Evolutionary conservation across 2,888 invertebrate genomes (phyloP).

Genomic region (Melipona beecheii): DNA sequence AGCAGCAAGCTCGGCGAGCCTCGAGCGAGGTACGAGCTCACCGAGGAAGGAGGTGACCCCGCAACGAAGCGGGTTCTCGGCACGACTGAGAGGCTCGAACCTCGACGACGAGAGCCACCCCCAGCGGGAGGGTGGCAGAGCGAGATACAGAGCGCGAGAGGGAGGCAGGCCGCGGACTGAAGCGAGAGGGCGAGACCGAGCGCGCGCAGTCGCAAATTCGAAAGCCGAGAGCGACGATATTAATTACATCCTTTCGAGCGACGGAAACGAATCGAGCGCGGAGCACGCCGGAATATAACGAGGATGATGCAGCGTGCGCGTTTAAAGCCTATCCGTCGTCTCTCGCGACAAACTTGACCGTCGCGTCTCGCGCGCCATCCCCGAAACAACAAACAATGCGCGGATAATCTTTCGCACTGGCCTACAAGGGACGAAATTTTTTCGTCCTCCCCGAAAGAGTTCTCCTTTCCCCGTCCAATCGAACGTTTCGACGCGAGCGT

Average conservation of each 20-base stretch:
- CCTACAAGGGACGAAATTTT: no score
- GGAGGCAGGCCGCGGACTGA: constrained; percentile 43
- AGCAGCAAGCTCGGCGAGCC: neutral
- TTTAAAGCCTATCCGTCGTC: constrained; percentile 37
- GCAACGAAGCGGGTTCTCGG: constrained; percentile 80
- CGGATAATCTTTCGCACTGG: constrained; percentile 73
- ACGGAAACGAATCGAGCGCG: constrained; percentile 64
- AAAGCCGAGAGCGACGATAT: constrained; percentile 69
- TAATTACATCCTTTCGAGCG: constrained; percentile 72
- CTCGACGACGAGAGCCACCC: constrained; percentile 77
- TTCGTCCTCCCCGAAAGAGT: no score
- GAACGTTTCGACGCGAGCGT: no score
- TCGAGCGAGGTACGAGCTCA: neutral
- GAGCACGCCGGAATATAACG: constrained; percentile 49
- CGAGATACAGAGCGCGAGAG: constrained; percentile 60
- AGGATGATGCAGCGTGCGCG: constrained; percentile 21
- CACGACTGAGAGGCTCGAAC: constrained; percentile 80
- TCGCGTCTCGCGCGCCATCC: neutral
- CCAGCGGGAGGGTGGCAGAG: constrained; percentile 65
- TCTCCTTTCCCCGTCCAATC: no score
- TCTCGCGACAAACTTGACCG: neutral
- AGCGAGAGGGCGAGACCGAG: constrained; percentile 46
- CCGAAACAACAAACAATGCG: constrained; percentile 73
- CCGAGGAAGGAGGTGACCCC: constrained; percentile 72
- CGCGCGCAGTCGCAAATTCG: constrained; percentile 79